Conservation (phyloP, 2,797 vertebrate genomes). For the Xerus rutilus region DNA sequence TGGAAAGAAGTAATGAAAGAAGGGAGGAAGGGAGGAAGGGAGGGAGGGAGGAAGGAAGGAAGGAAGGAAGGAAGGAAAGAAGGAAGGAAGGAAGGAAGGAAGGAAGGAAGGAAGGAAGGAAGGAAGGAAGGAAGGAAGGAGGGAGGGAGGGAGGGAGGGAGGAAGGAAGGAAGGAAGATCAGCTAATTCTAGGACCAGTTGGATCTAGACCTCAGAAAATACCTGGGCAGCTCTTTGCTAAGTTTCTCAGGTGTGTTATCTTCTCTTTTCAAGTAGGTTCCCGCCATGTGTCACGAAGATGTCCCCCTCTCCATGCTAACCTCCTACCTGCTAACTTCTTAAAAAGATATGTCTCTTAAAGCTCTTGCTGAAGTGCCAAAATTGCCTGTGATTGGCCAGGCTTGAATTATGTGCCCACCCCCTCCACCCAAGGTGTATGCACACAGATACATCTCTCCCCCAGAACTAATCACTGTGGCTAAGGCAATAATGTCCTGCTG, state of each 20-base stretch:
- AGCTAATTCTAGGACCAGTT: neutral
- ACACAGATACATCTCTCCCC: no score
- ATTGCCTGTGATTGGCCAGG: neutral
- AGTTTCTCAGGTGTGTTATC: neutral
- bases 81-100: no score
- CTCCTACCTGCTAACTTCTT: neutral
- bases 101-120: neutral
- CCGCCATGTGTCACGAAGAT: neutral
- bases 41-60: neutral
- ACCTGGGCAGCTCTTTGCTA: neutral
- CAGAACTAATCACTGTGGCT: neutral
- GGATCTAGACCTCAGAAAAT: neutral
- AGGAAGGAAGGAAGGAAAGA: no score
- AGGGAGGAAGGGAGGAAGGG: neutral
- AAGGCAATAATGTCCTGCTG: neutral
- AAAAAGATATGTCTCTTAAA: neutral
- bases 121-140: neutral
- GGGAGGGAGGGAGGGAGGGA: no score
- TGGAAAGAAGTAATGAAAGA: neutral
- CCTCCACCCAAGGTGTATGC: no score
- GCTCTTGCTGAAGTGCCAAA: neutral
- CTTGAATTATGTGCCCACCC: neutral
- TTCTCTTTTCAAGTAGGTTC: neutral
- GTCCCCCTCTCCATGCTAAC: neutral
- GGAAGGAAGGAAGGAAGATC: neutral